Evolutionary conservation across 2,797 vertebrate species (phyloP).

Genomic region (Paramormyrops hopkinsi): DNA sequence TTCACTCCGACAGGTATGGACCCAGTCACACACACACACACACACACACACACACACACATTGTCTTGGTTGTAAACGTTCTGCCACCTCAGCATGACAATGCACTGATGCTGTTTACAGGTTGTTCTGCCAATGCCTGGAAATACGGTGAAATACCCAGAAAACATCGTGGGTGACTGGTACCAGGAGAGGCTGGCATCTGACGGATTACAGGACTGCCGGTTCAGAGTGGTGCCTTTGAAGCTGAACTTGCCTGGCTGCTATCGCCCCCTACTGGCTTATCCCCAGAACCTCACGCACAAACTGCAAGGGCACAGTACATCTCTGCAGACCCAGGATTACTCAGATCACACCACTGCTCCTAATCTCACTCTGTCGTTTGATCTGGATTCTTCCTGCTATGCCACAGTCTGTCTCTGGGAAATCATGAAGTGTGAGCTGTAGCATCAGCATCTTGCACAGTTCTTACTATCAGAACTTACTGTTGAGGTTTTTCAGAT

Average conservation of each 20-base stretch:
- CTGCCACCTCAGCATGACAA: neutral
- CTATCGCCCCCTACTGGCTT: constrained; percentile 79
- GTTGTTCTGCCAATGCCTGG: constrained; percentile 91
- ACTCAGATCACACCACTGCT: neutral
- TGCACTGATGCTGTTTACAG: constrained; percentile 47
- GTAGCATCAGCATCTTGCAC: neutral
- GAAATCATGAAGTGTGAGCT: constrained; percentile 80
- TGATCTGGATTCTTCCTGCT: constrained; percentile 83
- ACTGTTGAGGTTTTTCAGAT: neutral
- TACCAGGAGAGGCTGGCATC: constrained; percentile 70
- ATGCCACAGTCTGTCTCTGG: constrained; percentile 84
- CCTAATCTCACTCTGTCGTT: constrained; percentile 71
- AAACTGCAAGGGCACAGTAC: constrained; percentile 45
- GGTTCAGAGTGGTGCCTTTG: constrained; percentile 73
- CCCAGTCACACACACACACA: too few relatives aligned
- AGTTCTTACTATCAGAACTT: neutral
- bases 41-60: neutral
- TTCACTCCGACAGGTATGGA: constrained; percentile 55
- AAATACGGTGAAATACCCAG: constrained; percentile 80
- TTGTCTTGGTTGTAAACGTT: neutral
- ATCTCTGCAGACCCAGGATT: constrained; percentile 7
- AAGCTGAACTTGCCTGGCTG: constrained; percentile 88
- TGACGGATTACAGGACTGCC: constrained; percentile 69
- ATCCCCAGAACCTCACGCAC: constrained; percentile 69
- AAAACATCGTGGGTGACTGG: constrained; percentile 75